These are phyloP conservation scores for Huso huso DNA, from an alignment of 2,797 vertebrate genomes.

Conservation along the genomic window DNA sequence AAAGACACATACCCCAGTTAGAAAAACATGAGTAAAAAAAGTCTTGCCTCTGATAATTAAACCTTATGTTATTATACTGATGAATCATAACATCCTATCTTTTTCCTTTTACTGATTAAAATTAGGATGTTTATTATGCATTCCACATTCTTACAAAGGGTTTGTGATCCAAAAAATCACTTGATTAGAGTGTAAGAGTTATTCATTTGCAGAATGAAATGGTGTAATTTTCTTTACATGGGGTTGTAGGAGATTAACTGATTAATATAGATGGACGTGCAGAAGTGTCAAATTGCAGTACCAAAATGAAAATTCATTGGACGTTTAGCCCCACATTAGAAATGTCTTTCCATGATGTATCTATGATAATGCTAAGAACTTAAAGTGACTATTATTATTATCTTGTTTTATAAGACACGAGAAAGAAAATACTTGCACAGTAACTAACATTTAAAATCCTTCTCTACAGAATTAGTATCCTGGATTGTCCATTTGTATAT, in stretches of 20 bases:
- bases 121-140: not conserved
- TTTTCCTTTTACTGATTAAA: constrained; percentile 1
- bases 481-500: too few relatives aligned
- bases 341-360: not conserved
- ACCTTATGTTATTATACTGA: not conserved
- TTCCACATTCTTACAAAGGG: not conserved
- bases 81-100: not conserved
- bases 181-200: not conserved
- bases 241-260: constrained; percentile 15
- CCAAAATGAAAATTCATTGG: constrained; percentile 40
- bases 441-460: too few relatives aligned
- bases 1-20: too few relatives aligned
- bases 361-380: not conserved
- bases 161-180: not conserved
- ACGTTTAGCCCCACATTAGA: not conserved
- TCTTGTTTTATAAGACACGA: not conserved
- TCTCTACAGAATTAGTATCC: too few relatives aligned
- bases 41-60: not conserved
- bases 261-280: constrained; percentile 41
- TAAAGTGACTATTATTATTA: not conserved
- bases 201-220: not conserved
- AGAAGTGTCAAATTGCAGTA: constrained; percentile 45
- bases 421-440: not conserved
- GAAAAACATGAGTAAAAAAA: not conserved
- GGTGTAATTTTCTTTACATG: not conserved